A percentile compares a stretch with the other conserved stretches of the same genome.
These are phyloP conservation scores for Physella acuta DNA, from an alignment of 1,140 invertebrate species.

Conservation along the genomic window DNA sequence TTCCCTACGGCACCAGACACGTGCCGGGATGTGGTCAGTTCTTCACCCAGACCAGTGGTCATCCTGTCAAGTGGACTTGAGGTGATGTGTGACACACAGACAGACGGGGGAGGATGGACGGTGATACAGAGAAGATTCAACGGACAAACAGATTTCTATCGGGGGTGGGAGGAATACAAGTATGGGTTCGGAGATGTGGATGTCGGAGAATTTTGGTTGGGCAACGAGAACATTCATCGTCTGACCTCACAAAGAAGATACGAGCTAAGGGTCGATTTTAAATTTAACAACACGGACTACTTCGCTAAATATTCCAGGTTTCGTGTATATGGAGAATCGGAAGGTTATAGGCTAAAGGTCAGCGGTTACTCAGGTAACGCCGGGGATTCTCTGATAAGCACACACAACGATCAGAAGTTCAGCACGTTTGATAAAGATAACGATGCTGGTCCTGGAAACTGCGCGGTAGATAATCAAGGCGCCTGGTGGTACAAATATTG, in stretches of 20 bases:
- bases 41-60: background rate
- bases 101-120: slow-evolving; percentile 4
- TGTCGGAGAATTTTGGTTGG: slow-evolving; percentile 62
- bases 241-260: background rate
- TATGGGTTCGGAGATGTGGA: slow-evolving; percentile 86
- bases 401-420: background rate
- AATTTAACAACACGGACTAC: background rate
- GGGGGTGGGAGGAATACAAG: slow-evolving; percentile 90
- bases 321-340: background rate
- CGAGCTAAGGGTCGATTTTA: background rate
- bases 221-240: slow-evolving; percentile 22
- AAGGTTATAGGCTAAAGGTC: background rate
- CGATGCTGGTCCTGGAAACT: background rate
- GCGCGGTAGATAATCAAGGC: background rate
- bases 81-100: background rate
- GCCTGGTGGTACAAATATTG: slow-evolving; percentile 2
- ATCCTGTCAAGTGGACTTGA: background rate
- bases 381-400: background rate
- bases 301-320: background rate
- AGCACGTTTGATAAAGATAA: background rate
- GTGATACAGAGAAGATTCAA: slow-evolving; percentile 75
- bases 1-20: no score
- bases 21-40: background rate
- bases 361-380: background rate
- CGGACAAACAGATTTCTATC: slow-evolving; percentile 79